phyloP scores from a whole-genome alignment of 2,888 invertebrate genomes.

The Morpho achilles region DNA sequence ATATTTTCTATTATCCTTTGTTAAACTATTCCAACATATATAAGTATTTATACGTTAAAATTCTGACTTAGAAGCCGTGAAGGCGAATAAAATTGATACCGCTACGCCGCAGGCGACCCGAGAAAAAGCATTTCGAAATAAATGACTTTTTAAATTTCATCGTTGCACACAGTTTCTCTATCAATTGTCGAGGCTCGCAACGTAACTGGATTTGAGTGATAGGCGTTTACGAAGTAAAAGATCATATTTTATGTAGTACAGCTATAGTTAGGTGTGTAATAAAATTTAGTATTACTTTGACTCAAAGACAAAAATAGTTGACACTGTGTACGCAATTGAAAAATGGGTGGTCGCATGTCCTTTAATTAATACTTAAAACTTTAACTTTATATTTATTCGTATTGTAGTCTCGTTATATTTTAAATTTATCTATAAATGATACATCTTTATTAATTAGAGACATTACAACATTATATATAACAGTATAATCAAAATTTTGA shows the following conservation, averaged over 20 bases:
- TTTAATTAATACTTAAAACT: too few species aligned
- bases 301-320: too few species aligned
- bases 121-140: conserved; percentile 78
- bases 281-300: too few species aligned
- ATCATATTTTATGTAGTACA: conserved; percentile 53
- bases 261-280: too few species aligned
- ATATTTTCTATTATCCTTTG: conserved; percentile 20
- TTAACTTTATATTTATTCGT: too few species aligned
- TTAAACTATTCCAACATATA: conserved; percentile 24
- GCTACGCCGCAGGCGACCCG: conserved; percentile 69
- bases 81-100: conserved; percentile 78
- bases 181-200: conserved; percentile 75
- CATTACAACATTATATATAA: too few species aligned
- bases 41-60: conserved; percentile 28
- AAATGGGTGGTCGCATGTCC: too few species aligned
- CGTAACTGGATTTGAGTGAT: conserved; percentile 71
- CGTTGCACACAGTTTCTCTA: conserved; percentile 79
- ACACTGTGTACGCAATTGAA: too few species aligned
- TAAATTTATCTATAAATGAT: too few species aligned
- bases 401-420: too few species aligned
- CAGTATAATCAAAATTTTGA: too few species aligned
- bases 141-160: conserved; percentile 80
- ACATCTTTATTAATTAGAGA: too few species aligned
- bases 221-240: conserved; percentile 73
- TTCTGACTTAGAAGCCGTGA: conserved; percentile 52